Percentiles rank a stretch among this genome's conserved stretches.
These are phyloP conservation scores for Pelochelys cantorii DNA, from an alignment of 2,797 vertebrate species.

Conservation along the genomic window DNA sequence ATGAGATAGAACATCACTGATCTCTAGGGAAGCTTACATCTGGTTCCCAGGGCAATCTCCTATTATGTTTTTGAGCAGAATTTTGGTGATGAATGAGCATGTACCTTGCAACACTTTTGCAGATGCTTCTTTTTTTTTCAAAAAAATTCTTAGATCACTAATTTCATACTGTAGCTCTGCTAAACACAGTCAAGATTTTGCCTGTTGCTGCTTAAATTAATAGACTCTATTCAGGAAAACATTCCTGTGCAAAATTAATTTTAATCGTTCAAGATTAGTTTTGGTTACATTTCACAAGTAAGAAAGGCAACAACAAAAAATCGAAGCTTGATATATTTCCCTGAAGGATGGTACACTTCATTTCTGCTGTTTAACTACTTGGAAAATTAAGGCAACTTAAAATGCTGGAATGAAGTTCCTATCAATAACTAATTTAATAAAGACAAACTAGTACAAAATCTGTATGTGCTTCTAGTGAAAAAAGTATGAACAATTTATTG, in stretches of 20 bases:
- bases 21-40: not conserved
- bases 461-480: slow-evolving; percentile 1
- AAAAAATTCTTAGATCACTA: not conserved
- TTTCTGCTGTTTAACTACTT: slow-evolving; percentile 39
- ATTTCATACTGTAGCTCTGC: not conserved
- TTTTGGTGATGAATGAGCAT: not conserved
- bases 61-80: not conserved
- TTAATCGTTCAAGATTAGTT: slow-evolving; percentile 29
- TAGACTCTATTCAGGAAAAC: not conserved
- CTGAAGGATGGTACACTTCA: slow-evolving; percentile 29
- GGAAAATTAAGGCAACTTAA: slow-evolving; percentile 55
- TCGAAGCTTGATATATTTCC: slow-evolving; percentile 17
- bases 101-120: not conserved
- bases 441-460: slow-evolving; percentile 17
- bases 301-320: slow-evolving; percentile 8
- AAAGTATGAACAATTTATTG: slow-evolving; percentile 22
- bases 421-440: slow-evolving; percentile 57
- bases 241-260: slow-evolving; percentile 36
- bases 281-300: slow-evolving; percentile 50
- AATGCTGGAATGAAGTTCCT: slow-evolving; percentile 28
- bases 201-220: slow-evolving; percentile 46
- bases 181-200: not conserved
- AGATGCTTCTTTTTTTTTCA: not conserved
- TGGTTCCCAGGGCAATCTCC: not conserved
- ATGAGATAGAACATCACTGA: not conserved